Evolutionary conservation across 2,888 invertebrate species (phyloP), one percentile per base, ranked within the genome.

Genomic region (Cataglyphis rosenhaueri): DNA sequence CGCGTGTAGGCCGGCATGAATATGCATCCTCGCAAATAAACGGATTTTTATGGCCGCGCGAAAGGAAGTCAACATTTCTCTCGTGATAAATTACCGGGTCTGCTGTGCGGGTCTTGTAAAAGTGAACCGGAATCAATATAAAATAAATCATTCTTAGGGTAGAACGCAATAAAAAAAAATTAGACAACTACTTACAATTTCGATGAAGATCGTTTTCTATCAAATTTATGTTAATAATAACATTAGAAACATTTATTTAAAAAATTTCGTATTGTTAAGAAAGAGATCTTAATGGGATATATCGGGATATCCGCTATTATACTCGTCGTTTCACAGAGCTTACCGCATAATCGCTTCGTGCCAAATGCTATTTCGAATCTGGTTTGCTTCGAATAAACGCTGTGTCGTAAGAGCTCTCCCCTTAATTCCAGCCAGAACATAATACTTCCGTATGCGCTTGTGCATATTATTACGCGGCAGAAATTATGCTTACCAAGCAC

Each of bases 1-100:
- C 35, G 18, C 18, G 25, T 29, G 38, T 52, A 25, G 35, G 38
- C 18, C 25, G 25, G 12, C 15, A 61, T 66, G 76, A 76, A 76
- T 76, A 66, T 57, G 29, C 68, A 66, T 44, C n/a, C 32, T 21
- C 21, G 57, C 32, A 64, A 78, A 78, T 57, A 68, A 32, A 68
- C 76, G n/a, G 6, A 66, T 76, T 78, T 78, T 68, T 68, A 59
- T 18, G 6, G 21, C 18, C 25, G 10, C 15, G 29, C n/a, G 38
- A 66, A n/a, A 18, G 29, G 12, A 68, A 68, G 18, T 21, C 15
- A 48, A 76, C 10, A 12, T 52, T 38, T 55, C 21, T 68, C 9
- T 44, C 44, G 12, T 66, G 15, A 1, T 44, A 12, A 68, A 68
- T 78, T 57, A 68, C n/a, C n/a, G n/a, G 44, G 15, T 21, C 10